Evolutionary conservation across 2,888 invertebrate genomes (phyloP).

Genomic region (Xylota sylvarum): DNA sequence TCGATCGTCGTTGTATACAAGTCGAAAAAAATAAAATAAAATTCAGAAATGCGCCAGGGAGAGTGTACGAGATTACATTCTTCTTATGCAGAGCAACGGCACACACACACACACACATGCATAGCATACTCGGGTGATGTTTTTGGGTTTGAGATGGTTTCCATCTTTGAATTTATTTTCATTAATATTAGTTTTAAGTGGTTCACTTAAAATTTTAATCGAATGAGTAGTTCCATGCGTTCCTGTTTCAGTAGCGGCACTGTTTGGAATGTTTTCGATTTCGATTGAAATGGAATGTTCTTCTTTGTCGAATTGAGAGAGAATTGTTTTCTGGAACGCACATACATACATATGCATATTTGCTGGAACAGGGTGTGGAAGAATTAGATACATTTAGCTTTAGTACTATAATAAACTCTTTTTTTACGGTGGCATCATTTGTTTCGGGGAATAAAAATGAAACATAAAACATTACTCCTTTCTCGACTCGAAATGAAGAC

Average conservation of each 20-base stretch:
- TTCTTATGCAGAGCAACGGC: conserved; percentile 20
- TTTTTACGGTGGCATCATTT: background rate
- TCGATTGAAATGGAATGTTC: conserved; percentile 4
- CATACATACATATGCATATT: background rate
- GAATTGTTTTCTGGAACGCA: background rate
- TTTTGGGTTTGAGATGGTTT: conserved; percentile 28
- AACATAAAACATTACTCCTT: no score
- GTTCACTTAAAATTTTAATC: conserved; percentile 65
- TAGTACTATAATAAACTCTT: no score
- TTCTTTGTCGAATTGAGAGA: background rate
- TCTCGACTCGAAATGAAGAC: no score
- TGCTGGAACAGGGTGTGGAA: background rate
- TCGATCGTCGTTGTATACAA: conserved; percentile 52
- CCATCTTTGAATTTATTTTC: conserved; percentile 44
- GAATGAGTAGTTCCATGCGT: conserved; percentile 51
- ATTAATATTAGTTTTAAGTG: conserved; percentile 72
- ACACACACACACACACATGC: conserved; percentile 7
- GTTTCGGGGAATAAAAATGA: no score
- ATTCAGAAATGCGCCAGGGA: conserved; percentile 5
- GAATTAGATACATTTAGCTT: background rate
- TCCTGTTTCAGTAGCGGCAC: conserved; percentile 10
- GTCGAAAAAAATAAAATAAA: background rate
- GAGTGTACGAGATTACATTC: conserved; percentile 13
- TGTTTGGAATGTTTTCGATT: conserved; percentile 20
- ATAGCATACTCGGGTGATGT: conserved; percentile 8